Percentiles rank a stretch among this genome's conserved stretches.
phyloP scores from a whole-genome alignment of 2,113 vertebrate species.

The Meleagris gallopavo region DNA sequence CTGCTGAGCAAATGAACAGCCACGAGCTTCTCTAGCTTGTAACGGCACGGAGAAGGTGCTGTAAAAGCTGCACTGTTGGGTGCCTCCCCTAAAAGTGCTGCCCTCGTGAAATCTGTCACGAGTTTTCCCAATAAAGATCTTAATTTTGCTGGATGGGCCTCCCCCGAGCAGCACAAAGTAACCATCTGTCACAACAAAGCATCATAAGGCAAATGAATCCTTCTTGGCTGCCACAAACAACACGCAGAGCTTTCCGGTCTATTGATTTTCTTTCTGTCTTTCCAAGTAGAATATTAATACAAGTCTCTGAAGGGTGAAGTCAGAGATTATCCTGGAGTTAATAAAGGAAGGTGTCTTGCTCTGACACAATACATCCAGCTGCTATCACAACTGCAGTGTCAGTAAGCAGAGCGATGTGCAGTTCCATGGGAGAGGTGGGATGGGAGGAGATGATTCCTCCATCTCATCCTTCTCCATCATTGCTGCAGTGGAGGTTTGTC shows the following conservation, averaged over 20 bases:
- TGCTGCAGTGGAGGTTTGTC: neutral
- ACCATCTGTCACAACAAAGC: neutral
- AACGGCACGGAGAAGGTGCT: neutral
- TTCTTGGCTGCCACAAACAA: slow-evolving; percentile 23
- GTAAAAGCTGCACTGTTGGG: neutral
- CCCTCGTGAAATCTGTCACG: neutral
- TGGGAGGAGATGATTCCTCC: neutral
- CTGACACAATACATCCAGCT: neutral
- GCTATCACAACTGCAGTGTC: neutral
- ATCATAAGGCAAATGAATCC: slow-evolving; percentile 9
- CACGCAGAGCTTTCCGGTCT: neutral
- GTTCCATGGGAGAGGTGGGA: neutral
- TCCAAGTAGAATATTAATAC: slow-evolving; percentile 15
- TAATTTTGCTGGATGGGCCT: neutral
- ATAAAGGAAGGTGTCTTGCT: neutral
- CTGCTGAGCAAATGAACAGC: neutral
- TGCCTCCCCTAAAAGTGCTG: neutral
- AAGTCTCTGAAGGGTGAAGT: neutral
- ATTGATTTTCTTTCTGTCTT: slow-evolving; percentile 19
- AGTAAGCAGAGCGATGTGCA: rapidly evolving
- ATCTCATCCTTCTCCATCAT: neutral
- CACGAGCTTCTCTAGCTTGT: neutral
- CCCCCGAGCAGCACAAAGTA: neutral
- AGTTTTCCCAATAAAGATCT: neutral
- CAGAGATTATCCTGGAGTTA: neutral